phyloP scores from a whole-genome alignment of 2,888 invertebrate species.

The Dastarcus helophoroides region DNA sequence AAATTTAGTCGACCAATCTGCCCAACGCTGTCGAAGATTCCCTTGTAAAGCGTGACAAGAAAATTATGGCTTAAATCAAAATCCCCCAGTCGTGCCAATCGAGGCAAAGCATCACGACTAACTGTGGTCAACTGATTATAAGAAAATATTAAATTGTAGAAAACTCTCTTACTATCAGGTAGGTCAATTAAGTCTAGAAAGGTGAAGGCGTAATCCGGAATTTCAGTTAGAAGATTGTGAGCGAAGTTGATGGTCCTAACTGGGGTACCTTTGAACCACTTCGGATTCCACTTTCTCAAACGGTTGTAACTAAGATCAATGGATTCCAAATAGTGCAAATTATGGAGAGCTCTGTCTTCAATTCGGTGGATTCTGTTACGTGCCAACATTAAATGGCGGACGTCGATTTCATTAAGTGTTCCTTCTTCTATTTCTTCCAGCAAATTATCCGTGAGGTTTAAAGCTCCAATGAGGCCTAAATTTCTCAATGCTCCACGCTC shows the following conservation, averaged over 20 bases:
- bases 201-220: constrained; percentile 10
- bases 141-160: constrained; percentile 9
- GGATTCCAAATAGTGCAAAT: constrained; percentile 5
- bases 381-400: constrained; percentile 5
- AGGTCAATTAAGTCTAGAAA: constrained; percentile 8
- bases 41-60: constrained; percentile 5
- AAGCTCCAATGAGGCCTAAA: constrained; percentile 7
- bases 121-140: constrained; percentile 5
- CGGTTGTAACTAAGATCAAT: constrained; percentile 10
- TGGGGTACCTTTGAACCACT: constrained; percentile 8
- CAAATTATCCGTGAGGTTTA: constrained; percentile 7
- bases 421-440: constrained; percentile 5
- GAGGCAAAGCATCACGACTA: constrained; percentile 4
- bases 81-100: constrained; percentile 4
- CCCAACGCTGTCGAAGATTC: constrained; percentile 7
- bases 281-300: constrained; percentile 7
- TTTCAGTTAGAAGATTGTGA: constrained; percentile 6
- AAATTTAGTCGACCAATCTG: constrained; percentile 7
- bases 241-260: constrained; percentile 8
- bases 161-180: constrained; percentile 3
- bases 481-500: constrained; percentile 10
- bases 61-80: constrained; percentile 10
- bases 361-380: constrained; percentile 9
- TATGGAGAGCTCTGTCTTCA: constrained; percentile 7
- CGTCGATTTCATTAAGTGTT: constrained; percentile 6